Base-by-base conservation (phyloP, 2,888 invertebrate genomes). In the Zelleria hepariella region DNA sequence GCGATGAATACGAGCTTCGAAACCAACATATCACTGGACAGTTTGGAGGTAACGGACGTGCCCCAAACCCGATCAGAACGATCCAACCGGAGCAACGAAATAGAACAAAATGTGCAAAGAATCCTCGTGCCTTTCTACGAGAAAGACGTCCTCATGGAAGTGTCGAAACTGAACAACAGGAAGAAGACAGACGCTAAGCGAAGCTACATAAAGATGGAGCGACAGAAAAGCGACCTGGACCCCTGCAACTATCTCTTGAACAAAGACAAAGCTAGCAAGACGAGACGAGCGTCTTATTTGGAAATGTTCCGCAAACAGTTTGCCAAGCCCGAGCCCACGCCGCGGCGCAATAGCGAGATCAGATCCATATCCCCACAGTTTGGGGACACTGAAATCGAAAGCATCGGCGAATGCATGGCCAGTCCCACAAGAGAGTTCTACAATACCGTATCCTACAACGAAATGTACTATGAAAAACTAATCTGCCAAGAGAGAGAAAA, bases 61-160 rank as follows among this genome's bases (percentile, higher is more conserved):
- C 67, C 67, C 21, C 80, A 79, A 67, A 61, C 63, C 10, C 2
- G 26, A 67, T 18, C 75, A 71, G 62, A 59, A 67, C 57, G 65
- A 63, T 42, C 15, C 32, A 58, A 27, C 21, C 10, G 53, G 53
- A 8, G 25, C 23, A 53, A 24, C 18, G 15, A 51, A 25, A 67
- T 70, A 1, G 76, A 78, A 25, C 78, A 80, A 47, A 75, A 81
- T 60, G 74, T 81, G n/a, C 80, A 86, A 58, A 86, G 85, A 3
- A 85, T 88, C 67, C 72, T 86, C 4, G 87, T 88, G 2, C 88
- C 88, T 1, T 87, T 88, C 68, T 88, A 87, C 63, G 88, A 88
- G 68, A 82, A 86, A 60, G 88, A 88, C 66, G 80, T 87, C 24
- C 75, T 88, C 49, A 79, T 88, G 62, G 82, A 84, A 68, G 77